Evolutionary conservation across 2,888 invertebrate species (phyloP).

Genomic region (Sphaeridia pumilis): DNA sequence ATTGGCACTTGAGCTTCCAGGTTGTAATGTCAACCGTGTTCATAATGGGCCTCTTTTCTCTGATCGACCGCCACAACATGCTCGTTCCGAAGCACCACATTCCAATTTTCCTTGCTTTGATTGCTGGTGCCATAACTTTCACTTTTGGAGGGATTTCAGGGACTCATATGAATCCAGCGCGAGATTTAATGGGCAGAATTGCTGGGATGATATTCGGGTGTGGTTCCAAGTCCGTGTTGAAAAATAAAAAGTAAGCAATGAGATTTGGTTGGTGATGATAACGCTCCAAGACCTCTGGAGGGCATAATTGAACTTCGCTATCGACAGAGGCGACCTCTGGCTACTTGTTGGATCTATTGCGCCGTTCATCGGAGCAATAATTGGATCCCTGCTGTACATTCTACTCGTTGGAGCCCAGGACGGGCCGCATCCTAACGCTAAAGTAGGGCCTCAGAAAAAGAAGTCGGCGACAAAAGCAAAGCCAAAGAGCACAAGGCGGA

Average conservation of each 20-base stretch:
- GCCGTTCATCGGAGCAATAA: slow-evolving; percentile 22
- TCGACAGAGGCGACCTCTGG: slow-evolving; percentile 10
- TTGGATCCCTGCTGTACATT: slow-evolving; percentile 25
- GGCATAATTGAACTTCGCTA: neutral
- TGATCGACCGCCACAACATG: slow-evolving; percentile 43
- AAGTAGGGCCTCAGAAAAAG: no score
- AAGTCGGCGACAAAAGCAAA: no score
- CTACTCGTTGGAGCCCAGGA: slow-evolving; percentile 25
- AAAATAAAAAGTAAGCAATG: neutral
- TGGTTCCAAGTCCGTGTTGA: slow-evolving; percentile 38
- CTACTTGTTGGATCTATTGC: slow-evolving; percentile 30
- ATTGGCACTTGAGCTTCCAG: no score
- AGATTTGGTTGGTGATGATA: no score
- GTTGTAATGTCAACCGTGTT: slow-evolving; percentile 37
- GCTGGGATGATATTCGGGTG: slow-evolving; percentile 45
- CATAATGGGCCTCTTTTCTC: slow-evolving; percentile 42
- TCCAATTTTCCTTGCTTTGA: slow-evolving; percentile 41
- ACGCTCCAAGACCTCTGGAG: no score
- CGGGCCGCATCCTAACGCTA: no score
- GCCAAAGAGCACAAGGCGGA: no score
- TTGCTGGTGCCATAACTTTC: slow-evolving; percentile 42
- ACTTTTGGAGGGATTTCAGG: slow-evolving; percentile 47
- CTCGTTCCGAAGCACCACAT: slow-evolving; percentile 39
- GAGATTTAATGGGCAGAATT: slow-evolving; percentile 47
- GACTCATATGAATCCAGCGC: slow-evolving; percentile 49